A percentile compares a stretch with the other conserved stretches of the same genome.
Conservation (phyloP, 2,797 vertebrate genomes). For the Carcharodon carcharias region DNA sequence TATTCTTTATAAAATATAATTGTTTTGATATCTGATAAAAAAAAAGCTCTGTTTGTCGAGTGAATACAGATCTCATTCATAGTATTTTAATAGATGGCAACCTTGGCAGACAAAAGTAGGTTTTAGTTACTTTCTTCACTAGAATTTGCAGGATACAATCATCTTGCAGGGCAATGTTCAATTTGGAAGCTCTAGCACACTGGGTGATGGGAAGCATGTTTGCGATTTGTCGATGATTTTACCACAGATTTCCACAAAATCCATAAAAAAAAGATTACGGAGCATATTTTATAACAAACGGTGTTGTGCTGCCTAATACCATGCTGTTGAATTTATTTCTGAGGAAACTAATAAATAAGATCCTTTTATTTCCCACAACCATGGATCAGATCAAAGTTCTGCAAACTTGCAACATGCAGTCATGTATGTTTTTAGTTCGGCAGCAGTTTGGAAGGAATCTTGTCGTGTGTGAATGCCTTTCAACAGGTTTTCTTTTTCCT, state of each 20-base stretch:
- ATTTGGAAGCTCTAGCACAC: neutral
- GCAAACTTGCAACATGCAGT: neutral
- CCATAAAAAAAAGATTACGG: no score
- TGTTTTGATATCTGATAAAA: neutral
- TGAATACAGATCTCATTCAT: neutral
- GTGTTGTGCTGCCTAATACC: neutral
- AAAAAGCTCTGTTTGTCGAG: neutral
- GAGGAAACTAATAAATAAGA: neutral
- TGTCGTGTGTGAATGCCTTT: no score
- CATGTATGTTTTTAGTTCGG: neutral
- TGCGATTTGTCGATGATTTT: neutral
- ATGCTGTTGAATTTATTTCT: neutral
- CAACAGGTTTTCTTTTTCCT: no score
- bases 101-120: neutral
- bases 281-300: neutral
- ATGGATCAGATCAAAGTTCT: neutral
- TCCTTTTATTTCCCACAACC: neutral
- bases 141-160: neutral
- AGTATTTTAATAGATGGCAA: no score
- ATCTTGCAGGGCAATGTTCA: neutral
- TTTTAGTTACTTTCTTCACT: neutral
- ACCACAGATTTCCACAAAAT: neutral
- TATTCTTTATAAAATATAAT: neutral
- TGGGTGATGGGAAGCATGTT: no score
- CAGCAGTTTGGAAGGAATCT: no score